Conservation (phyloP, 2,797 vertebrate species). For the Mionectes olivaceus region DNA sequence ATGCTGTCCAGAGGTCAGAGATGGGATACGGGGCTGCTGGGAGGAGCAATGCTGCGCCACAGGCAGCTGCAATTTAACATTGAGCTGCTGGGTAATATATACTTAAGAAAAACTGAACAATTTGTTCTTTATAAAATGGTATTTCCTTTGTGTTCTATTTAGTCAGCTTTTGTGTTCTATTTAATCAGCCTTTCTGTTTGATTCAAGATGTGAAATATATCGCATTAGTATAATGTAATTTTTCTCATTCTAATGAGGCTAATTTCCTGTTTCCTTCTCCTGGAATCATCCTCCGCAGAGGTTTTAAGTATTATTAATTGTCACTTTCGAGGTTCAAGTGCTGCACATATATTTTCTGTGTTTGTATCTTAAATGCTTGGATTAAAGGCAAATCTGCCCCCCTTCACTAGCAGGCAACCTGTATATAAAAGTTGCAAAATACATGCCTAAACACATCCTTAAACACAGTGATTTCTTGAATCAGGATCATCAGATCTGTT, state of each 20-base stretch:
- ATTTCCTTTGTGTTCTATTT: neutral
- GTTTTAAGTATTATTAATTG: neutral
- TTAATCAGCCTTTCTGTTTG: neutral
- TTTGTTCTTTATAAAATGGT: neutral
- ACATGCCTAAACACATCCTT: neutral
- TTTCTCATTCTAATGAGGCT: neutral
- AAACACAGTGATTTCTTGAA: neutral
- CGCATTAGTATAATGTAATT: neutral
- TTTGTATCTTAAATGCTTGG: neutral
- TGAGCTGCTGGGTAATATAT: neutral
- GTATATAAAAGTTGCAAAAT: neutral
- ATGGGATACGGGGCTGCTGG: neutral
- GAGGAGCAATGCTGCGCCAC: neutral
- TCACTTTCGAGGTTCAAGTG: neutral
- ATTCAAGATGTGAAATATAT: neutral
- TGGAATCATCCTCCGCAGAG: neutral
- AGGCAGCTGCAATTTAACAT: neutral
- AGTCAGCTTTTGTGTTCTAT: neutral
- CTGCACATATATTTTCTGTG: neutral
- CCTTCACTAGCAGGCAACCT: neutral
- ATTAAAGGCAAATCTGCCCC: neutral
- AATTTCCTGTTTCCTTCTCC: neutral
- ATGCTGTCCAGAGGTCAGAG: neutral
- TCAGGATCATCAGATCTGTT: neutral
- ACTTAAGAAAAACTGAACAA: neutral